Evolutionary conservation across 1,140 invertebrate species (phyloP), one percentile per base, ranked within the genome.

Genomic region (Lepidurus arcticus): DNA sequence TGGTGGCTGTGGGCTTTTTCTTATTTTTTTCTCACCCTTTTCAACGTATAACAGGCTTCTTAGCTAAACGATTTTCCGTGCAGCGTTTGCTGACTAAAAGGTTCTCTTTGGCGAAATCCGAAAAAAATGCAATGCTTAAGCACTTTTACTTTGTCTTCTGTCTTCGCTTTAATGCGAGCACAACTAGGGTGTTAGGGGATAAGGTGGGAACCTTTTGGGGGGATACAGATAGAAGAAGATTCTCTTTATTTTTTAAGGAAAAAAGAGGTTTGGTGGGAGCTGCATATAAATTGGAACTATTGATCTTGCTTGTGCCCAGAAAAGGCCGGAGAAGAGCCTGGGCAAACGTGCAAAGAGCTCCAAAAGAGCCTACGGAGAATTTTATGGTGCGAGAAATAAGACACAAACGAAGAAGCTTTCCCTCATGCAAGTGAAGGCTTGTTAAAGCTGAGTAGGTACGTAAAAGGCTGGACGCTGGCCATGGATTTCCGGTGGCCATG

Each of bases 281-380:
- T 65, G 53, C 53, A 65, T 65, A 65, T 65, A 65, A 65, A 65
- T 65, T 65, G 13, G 53, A 65, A 65, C 53, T 65, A 65, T 65
- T 21, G 53, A 65, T 65, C 53, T 16, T 21, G 53, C 53, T 65
- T 65, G 53, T 16, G 13, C 53, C 53, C 53, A 13, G 21, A 65
- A 65, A 65, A n/a, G 16, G 53, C 13, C 8, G 13, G 21, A 65
- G 53, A 65, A 65, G 21, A n/a, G 53, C 16, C 53, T 65, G 13
- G 53, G 16, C 53, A 65, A 65, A 47, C 45, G 45, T 16, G 13
- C n/a, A 65, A 9, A 21, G 53, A 65, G 53, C 74, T 44, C 8
- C 21, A 44, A 9, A 42, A 44, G 21, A 75, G 42, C 21, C 16
- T n/a, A 26, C 74, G 11, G 13, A n/a, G 44, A 16, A 26, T 13